Evolutionary conservation across 2,797 vertebrate genomes (phyloP).

Genomic region (Carapus acus): DNA sequence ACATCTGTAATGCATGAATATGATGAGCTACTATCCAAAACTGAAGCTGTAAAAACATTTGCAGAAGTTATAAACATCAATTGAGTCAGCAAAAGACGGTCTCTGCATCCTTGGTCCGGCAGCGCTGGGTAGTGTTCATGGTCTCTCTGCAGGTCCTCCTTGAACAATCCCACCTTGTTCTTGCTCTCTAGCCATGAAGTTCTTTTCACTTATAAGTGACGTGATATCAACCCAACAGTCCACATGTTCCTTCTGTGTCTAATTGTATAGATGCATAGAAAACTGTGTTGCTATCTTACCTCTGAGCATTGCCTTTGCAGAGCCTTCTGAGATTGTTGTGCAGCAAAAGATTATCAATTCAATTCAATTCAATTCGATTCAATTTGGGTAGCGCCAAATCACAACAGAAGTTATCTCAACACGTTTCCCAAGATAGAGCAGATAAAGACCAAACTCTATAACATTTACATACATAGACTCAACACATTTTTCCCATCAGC

Average conservation of each 20-base stretch:
- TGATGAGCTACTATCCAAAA: slow-evolving; percentile 14
- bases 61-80: slow-evolving; percentile 25
- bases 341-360: no score
- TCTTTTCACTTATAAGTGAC: slow-evolving; percentile 27
- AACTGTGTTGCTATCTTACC: slow-evolving; percentile 10
- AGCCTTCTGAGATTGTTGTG: slow-evolving; percentile 28
- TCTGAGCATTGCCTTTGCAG: slow-evolving; percentile 13
- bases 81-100: neutral
- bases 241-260: slow-evolving; percentile 4
- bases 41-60: slow-evolving; percentile 17
- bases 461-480: no score
- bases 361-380: no score
- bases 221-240: slow-evolving; percentile 20
- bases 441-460: no score
- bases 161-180: slow-evolving; percentile 4
- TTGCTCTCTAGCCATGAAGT: slow-evolving; percentile 17
- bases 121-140: slow-evolving; percentile 5
- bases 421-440: no score
- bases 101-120: neutral
- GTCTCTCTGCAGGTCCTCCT: slow-evolving; percentile 9
- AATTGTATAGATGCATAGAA: slow-evolving; percentile 1
- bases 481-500: no score
- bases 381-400: no score
- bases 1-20: slow-evolving; percentile 18
- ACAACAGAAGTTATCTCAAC: no score